Evolutionary conservation across 1,140 invertebrate species (phyloP), one percentile per base, ranked within the genome.

Genomic region (Heliconius himera): DNA sequence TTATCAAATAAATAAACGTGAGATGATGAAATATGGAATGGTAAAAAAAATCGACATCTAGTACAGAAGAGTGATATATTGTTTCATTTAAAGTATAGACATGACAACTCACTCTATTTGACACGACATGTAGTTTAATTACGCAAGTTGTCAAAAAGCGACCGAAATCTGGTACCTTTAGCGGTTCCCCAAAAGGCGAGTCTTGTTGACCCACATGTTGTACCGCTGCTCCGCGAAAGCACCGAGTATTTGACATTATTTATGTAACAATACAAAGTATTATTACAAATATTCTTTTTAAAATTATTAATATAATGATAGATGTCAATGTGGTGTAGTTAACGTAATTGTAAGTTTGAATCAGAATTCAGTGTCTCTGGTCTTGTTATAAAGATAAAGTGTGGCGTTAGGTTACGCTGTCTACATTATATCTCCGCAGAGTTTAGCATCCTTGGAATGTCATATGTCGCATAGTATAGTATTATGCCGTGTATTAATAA

Each of bases 141-240:
- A 70, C 41, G 76, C 72, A 76, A 77, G 75, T 77, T 74, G 79
- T 81, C 75, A 77, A 81, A 80, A 76, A 81, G 79, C 41, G 74
- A 54, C 22, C 73, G 72, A 80, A 77, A 82, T 77, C 81, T 74
- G 49, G 75, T 20, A 77, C n/a, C 60, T 73, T 33, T 70, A 74
- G 74, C 78, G 73, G 73, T 76, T 84, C 82, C 74, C 81, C 75
- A 82, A 84, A 84, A 82, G 76, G 81, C 36, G 80, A 81, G 66
- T 79, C 54, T 46, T 66, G 70, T 51, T 82, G 82, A 84, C 83
- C 83, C 66, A 84, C 83, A 74, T 70, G 73, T 84, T 72, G 76
- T 70, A 80, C 71, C 49, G 76, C 70, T 82, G 75, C 60, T 77
- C 77, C 49, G 60, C 22, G 60, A 26, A 66, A 66, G 60, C 60